phyloP scores from a whole-genome alignment of 2,888 invertebrate genomes.

The Notodonta ziczac region DNA sequence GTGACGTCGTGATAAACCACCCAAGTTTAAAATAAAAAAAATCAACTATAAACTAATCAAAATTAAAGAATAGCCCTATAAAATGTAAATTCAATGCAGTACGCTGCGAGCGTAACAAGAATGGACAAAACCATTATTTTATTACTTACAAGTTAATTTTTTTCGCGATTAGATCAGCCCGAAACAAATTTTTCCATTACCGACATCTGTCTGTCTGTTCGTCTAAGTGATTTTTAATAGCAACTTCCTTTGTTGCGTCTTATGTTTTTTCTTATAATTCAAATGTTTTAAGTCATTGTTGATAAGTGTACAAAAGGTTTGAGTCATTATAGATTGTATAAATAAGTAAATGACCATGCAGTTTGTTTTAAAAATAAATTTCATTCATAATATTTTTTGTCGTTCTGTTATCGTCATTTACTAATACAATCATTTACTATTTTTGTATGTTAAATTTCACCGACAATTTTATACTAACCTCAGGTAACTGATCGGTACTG shows the following conservation, averaged over 20 bases:
- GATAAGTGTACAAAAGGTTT: conserved; percentile 43
- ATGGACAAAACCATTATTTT: conserved; percentile 11
- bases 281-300: conserved; percentile 45
- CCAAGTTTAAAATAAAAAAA: conserved; percentile 33
- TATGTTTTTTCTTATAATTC: conserved; percentile 47
- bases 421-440: background rate
- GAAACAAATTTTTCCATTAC: conserved; percentile 50
- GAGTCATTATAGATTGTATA: conserved; percentile 30
- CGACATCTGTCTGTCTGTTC: conserved; percentile 37
- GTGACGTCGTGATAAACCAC: conserved; percentile 24
- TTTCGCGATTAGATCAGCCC: conserved; percentile 33
- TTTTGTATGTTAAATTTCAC: too few relatives aligned
- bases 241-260: conserved; percentile 54
- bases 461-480: too few relatives aligned
- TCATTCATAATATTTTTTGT: background rate
- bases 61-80: conserved; percentile 11
- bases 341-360: background rate
- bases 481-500: too few relatives aligned
- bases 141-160: conserved; percentile 6
- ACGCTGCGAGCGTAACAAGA: conserved; percentile 5
- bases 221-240: conserved; percentile 68
- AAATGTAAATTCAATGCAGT: background rate
- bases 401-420: background rate
- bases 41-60: conserved; percentile 8
- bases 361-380: background rate